Base-by-base conservation (phyloP, 2,113 vertebrate genomes). In the Cottus gobio region DNA sequence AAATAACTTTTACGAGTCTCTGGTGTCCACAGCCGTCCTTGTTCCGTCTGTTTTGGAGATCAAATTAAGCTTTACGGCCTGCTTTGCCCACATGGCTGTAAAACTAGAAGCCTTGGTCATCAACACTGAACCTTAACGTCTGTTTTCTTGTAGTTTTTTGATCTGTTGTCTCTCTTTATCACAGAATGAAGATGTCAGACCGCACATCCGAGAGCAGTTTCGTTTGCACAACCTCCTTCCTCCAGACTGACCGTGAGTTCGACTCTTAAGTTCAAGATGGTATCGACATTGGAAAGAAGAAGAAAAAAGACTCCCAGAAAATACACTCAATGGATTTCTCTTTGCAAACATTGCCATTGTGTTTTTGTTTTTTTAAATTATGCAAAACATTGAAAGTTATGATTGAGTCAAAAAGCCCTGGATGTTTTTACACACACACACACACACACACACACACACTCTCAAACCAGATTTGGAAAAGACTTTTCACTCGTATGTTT, bases 211-310 rank as follows among this genome's bases (percentile, higher is more conserved):
- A 93, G 96, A 99, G 87, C 96, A 95, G 91, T 99, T 98, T 95
- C 97, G 98, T 87, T 96, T 99, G 95, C 97, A 99, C 90, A 96
- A 98, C 94, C 96, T 99, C 86, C 96, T 99, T 87, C 98, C 98
- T 92, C 97, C 98, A 56, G 98, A 99, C 86, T 99, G 97, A 48
- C 26, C 67, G 57, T 3, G 0, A 3, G 11, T 26, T 57, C 24
- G 2, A 31, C 70, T 71, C 12, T 30, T 30, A 37, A 48, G 30
- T 60, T 62, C 52, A 34, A 50, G 22, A 71, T 76, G 36, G 72
- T 78, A 70, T 71, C 73, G 68, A 54, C 42, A 50, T 64, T 65
- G 56, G 50, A 26, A 42, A 52, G 54, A 28, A 11, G 10, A 54
- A 42, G 34, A 18, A 26, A 50, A 42, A 2, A 0, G 26, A 74